Conservation (phyloP, 2,797 vertebrate species). For the Distichodus sexfasciatus region DNA sequence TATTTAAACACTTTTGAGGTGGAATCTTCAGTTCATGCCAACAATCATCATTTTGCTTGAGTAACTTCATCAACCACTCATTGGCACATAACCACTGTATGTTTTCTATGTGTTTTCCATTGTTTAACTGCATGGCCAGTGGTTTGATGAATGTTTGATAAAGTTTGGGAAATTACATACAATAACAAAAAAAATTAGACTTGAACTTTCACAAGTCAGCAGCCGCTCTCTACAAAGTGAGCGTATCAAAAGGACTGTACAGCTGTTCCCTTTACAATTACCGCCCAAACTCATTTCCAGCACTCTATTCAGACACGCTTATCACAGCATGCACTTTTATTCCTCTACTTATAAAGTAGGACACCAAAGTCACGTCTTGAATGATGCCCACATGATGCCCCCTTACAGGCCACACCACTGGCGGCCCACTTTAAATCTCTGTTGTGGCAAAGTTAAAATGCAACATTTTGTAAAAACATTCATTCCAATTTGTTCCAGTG, state of each 20-base stretch:
- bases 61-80: too few relatives aligned
- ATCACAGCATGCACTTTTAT: not conserved
- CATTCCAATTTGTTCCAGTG: too few relatives aligned
- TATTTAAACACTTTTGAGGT: too few relatives aligned
- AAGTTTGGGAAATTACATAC: too few relatives aligned
- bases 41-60: too few relatives aligned
- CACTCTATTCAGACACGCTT: not conserved
- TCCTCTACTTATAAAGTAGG: not conserved
- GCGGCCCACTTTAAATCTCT: not conserved
- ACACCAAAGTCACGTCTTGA: not conserved
- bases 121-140: too few relatives aligned
- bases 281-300: not conserved
- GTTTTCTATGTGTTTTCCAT: too few relatives aligned
- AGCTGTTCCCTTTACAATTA: not conserved
- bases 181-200: not conserved
- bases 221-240: not conserved
- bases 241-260: not conserved
- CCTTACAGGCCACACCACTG: not conserved
- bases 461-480: too few relatives aligned
- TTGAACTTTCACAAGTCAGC: not conserved
- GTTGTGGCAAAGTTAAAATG: too few relatives aligned
- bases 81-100: too few relatives aligned
- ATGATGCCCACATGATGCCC: not conserved
- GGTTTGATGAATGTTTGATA: too few relatives aligned
- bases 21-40: too few relatives aligned